Evolutionary conservation across 1,140 invertebrate species (phyloP).

Genomic region (Akabosia matsudoensis): DNA sequence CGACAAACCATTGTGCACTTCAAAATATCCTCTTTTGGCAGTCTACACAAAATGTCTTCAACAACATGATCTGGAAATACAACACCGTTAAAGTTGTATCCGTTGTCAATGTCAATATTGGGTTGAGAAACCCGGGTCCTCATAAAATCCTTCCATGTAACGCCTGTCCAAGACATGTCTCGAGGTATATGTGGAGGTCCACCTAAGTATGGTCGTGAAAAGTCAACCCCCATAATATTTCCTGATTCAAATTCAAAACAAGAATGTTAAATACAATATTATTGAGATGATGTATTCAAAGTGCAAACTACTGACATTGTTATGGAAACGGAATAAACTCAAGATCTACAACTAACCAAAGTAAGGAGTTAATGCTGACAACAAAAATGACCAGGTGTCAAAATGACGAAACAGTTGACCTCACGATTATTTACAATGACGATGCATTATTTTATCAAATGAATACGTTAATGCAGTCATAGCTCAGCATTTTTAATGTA

Average conservation of each 20-base stretch:
- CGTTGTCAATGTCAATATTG: background rate
- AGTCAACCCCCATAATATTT: background rate
- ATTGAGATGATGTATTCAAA: background rate
- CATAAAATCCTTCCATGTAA: background rate
- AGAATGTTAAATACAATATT: background rate
- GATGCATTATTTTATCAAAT: too few relatives aligned
- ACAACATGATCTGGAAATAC: background rate
- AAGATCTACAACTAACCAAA: too few relatives aligned
- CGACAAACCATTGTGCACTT: conserved; percentile 9
- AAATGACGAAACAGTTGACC: too few relatives aligned
- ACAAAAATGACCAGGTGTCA: too few relatives aligned
- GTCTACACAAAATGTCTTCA: background rate
- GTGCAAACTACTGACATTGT: too few relatives aligned
- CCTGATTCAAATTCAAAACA: background rate
- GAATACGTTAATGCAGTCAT: too few relatives aligned
- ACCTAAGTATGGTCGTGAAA: background rate
- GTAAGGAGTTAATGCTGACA: too few relatives aligned
- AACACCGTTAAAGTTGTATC: background rate
- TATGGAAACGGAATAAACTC: too few relatives aligned
- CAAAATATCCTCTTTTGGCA: background rate
- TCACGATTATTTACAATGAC: too few relatives aligned
- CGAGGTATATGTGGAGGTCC: background rate
- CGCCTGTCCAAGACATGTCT: conserved; percentile 1
- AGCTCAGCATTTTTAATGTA: too few relatives aligned
- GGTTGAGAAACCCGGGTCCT: background rate